Evolutionary conservation across 2,888 invertebrate species (phyloP).

Genomic region (Euclidia mi): DNA sequence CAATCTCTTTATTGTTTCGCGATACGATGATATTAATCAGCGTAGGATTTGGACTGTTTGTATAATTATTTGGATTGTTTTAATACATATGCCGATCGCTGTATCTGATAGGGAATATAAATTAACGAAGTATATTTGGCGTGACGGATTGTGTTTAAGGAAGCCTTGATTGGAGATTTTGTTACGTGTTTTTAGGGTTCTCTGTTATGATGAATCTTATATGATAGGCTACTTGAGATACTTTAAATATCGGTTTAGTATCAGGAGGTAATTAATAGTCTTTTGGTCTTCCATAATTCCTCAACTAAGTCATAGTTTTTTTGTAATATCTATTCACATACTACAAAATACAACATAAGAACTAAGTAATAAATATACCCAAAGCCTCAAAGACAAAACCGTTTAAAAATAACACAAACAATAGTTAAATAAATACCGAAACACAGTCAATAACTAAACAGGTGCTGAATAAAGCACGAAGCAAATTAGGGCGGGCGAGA

Average conservation of each 20-base stretch:
- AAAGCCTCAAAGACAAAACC: slow-evolving; percentile 6
- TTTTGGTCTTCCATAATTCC: too few relatives aligned
- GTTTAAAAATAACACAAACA: slow-evolving; percentile 1
- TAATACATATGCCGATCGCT: slow-evolving; percentile 57
- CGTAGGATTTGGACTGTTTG: slow-evolving; percentile 55
- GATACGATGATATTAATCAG: slow-evolving; percentile 62
- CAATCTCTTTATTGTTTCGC: slow-evolving; percentile 65
- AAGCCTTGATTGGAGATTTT: slow-evolving; percentile 24
- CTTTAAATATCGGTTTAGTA: too few relatives aligned
- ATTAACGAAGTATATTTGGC: slow-evolving; percentile 44
- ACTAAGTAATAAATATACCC: too few relatives aligned
- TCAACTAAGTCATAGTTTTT: too few relatives aligned
- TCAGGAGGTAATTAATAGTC: too few relatives aligned
- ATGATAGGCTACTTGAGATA: too few relatives aligned
- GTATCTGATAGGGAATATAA: slow-evolving; percentile 50
- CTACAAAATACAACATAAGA: too few relatives aligned
- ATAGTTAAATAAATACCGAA: slow-evolving; percentile 32
- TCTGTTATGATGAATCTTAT: too few relatives aligned
- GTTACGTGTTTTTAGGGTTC: too few relatives aligned
- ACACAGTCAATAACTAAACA: slow-evolving; percentile 60
- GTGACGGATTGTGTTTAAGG: slow-evolving; percentile 33
- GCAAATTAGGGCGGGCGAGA: slow-evolving; percentile 75
- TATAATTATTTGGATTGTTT: slow-evolving; percentile 70
- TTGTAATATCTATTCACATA: too few relatives aligned
- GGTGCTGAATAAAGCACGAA: slow-evolving; percentile 72